Evolutionary conservation across 2,797 vertebrate species (phyloP).

Genomic region (Falco novaeseelandiae): DNA sequence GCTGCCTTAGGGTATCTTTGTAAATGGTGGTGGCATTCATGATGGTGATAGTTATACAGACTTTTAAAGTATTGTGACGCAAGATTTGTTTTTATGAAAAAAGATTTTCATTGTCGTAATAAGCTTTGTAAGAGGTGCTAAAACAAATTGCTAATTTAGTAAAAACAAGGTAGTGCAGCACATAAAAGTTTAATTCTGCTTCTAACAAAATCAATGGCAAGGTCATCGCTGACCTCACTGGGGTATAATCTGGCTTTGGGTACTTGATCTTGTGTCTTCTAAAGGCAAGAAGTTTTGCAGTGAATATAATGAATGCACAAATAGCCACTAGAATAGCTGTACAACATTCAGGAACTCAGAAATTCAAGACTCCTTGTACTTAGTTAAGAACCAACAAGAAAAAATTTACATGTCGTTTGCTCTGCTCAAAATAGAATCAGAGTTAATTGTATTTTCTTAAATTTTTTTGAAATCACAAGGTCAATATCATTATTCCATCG

Average conservation of each 20-base stretch:
- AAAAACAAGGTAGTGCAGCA: neutral
- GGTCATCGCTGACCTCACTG: neutral
- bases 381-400: neutral
- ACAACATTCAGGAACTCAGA: neutral
- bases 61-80: neutral
- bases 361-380: neutral
- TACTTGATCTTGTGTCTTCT: neutral
- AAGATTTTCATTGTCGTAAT: neutral
- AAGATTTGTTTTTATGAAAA: neutral
- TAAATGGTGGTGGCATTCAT: neutral
- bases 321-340: neutral
- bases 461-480: neutral
- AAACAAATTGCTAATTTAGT: neutral
- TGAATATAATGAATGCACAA: neutral
- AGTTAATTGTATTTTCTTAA: neutral
- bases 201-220: neutral
- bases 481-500: neutral
- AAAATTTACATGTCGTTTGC: neutral
- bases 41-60: neutral
- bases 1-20: neutral
- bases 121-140: neutral
- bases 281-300: neutral
- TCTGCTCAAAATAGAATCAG: neutral
- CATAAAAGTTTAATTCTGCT: neutral
- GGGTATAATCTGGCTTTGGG: neutral